Evolutionary conservation across 2,797 vertebrate species (phyloP), one percentile per base, ranked within the genome.

Genomic region (Cyclopterus lumpus): DNA sequence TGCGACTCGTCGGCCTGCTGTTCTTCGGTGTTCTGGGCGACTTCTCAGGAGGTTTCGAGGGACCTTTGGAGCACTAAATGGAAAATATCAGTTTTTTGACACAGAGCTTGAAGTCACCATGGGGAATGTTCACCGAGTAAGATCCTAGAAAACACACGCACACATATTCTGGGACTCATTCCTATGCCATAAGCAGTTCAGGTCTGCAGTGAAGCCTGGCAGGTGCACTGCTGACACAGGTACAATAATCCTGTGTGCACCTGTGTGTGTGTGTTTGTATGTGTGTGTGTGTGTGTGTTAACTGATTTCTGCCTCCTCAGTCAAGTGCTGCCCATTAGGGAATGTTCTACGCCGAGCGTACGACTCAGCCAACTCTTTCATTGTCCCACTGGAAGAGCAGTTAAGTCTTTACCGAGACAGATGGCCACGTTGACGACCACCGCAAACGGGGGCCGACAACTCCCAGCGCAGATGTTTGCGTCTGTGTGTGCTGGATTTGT

Each of bases 191-290:
- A 66, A 58, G 69, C 32, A 1, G 1, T 8, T 32, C 73, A 77
- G 77, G 67, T 74, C 73, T 20, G 67, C 64, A 62, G n/a, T 70
- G 67, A 75, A 75, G 73, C 64, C 75, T 38, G 65, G 75, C 90
- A 91, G 92, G 83, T 90, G 90, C 76, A 79, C 82, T 85, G 84
- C 76, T 84, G 87, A 89, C 84, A 85, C 34, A 46, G 60, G 48
- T 68, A 92, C 86, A 91, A 89, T 83, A 83, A 83, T 67, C 79
- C 74, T 87, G 84, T 90, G 67, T 65, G 24, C 77, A 68, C 79
- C 63, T 83, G 75, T 79, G 3, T 46, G 26, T 73, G 59, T 38
- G 28, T 71, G 65, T 57, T 28, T 72, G 68, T 66, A 58, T 64
- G 70, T 65, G 51, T 54, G 53, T 75, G 53, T 66, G 65, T 53